A percentile compares a stretch with the other conserved stretches of the same genome.
Evolutionary conservation across 2,113 vertebrate species (phyloP).

Genomic region (Prietella phreatophila): DNA sequence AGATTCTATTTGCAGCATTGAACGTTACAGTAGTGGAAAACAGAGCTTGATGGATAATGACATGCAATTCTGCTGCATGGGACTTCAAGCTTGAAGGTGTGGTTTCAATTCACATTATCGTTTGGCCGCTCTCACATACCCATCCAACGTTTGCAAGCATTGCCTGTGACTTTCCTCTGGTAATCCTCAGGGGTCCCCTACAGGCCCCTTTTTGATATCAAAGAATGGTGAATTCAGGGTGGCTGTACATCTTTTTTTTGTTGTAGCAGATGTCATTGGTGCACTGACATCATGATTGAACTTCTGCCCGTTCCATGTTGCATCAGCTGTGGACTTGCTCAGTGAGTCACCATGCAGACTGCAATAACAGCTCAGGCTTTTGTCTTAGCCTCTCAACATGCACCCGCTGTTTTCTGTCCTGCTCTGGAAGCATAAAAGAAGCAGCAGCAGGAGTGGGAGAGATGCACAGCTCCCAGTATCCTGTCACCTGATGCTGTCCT

Average conservation of each 20-base stretch:
- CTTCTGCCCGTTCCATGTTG: constrained; percentile 9
- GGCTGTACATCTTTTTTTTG: constrained; percentile 16
- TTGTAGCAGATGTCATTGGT: constrained; percentile 23
- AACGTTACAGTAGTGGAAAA: constrained; percentile 29
- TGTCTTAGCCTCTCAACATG: constrained; percentile 15
- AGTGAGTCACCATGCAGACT: constrained; percentile 31
- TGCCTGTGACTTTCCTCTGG: constrained; percentile 7
- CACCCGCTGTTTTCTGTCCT: neutral
- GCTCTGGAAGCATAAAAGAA: constrained; percentile 25
- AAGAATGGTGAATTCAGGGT: neutral
- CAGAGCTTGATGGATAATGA: constrained; percentile 47
- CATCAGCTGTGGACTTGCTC: constrained; percentile 2
- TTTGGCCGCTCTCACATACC: neutral
- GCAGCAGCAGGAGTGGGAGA: constrained; percentile 35
- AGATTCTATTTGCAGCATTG: constrained; percentile 31
- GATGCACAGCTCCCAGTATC: constrained; percentile 36
- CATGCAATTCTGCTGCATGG: constrained; percentile 34
- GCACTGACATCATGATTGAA: constrained; percentile 20
- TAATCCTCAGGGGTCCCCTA: neutral
- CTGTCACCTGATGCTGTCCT: constrained; percentile 39
- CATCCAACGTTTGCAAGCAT: constrained; percentile 16
- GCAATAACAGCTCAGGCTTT: constrained; percentile 20
- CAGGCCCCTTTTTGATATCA: constrained; percentile 31
- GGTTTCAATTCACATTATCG: constrained; percentile 36
- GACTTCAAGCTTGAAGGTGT: constrained; percentile 21